Evolutionary conservation across 1,140 invertebrate genomes (phyloP), one percentile per base, ranked within the genome.

Genomic region (Drosophila navojoa): DNA sequence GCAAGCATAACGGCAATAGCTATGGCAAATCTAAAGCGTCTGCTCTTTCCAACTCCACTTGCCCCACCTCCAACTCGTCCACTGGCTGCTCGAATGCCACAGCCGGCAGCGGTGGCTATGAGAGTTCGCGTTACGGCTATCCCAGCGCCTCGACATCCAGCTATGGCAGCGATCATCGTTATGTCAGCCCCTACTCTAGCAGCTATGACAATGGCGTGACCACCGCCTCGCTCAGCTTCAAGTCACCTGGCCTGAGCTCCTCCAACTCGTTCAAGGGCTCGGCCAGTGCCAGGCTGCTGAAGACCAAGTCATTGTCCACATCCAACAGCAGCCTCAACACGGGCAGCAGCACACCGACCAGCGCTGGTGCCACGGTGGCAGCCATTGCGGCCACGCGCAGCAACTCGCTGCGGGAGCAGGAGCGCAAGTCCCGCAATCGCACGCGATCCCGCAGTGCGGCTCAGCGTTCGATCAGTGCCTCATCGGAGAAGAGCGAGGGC

Each of bases 401-500:
- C 54, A 91, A 91, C 62, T 92, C 91, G 0, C 45, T 92, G 57
- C 66, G 91, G 6, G 91, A 92, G 67, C 91, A 92, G 68, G 91
- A 92, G 32, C 87, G 91, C 19, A 92, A 92, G 42, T 92, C 91
- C 3, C 79, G 91, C 13, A 90, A 79, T 64, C 90, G 91, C 40
- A 86, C 90, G 10, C 72, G 90, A n/a, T 81, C 85, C 1, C 80
- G 81, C 59, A 91, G 85, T 11, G 90, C 85, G 13, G 90, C 91
- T 1, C 86, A 92, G 49, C 63, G 91, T 25, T 92, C 91, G 11
- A 70, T 91, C 5, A 92, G 91, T 69, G 89, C 90, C 5, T 92
- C 90, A 5, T 92, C 91, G 27, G 91, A 92, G 59, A 92, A 92
- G 40, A 95, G 95, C 42, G 95, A 96, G 91, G 95, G 95, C 91